Conservation (phyloP, 2,888 invertebrate genomes). For the Zhuqinia jingwanae region DNA sequence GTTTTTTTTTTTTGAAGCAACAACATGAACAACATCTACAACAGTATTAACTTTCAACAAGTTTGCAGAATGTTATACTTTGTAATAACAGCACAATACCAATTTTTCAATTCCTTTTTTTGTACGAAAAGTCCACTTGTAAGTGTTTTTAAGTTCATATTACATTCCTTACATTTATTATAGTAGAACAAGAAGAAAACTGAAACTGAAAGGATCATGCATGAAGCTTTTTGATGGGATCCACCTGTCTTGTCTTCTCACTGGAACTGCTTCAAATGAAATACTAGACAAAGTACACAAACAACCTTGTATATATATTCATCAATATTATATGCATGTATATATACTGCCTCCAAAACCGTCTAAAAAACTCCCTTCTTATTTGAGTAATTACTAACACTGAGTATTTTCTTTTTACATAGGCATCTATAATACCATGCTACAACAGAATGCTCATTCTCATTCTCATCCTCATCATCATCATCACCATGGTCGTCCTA, state of each 20-base stretch:
- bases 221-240: background rate
- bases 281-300: background rate
- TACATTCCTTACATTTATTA: background rate
- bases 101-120: background rate
- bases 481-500: slow-evolving; percentile 26
- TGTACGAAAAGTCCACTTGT: background rate
- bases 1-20: background rate
- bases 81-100: background rate
- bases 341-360: background rate
- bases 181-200: background rate
- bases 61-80: background rate
- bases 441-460: background rate
- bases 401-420: slow-evolving; percentile 19
- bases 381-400: too few relatives aligned
- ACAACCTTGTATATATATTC: background rate
- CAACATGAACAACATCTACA: background rate
- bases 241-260: slow-evolving; percentile 39
- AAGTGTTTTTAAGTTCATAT: background rate
- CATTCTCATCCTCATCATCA: slow-evolving; percentile 8
- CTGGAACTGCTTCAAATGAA: slow-evolving; percentile 31
- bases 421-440: background rate
- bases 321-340: slow-evolving; percentile 6
- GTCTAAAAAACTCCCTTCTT: too few relatives aligned
- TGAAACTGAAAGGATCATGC: background rate
- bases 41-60: slow-evolving; percentile 37